Percentiles rank a stretch among this genome's conserved stretches.
Conservation (phyloP, 2,888 invertebrate genomes). For the Synergus umbraculus region DNA sequence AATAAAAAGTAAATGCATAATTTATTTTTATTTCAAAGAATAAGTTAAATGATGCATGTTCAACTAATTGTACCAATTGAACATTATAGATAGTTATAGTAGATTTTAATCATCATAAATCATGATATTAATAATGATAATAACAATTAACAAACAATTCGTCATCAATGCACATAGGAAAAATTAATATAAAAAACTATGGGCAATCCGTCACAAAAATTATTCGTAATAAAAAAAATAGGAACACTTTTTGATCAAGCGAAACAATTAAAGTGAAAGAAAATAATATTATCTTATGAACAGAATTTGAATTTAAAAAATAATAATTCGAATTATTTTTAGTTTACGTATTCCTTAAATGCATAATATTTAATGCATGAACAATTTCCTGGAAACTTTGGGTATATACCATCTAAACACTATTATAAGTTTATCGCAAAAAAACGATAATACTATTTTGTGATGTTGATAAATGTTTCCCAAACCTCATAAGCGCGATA, state of each 20-base stretch:
- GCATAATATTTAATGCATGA: background rate
- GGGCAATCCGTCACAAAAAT: background rate
- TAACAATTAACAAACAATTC: constrained; percentile 25
- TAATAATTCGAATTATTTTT: background rate
- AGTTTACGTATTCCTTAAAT: background rate
- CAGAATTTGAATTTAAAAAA: background rate
- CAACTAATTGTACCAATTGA: too few relatives aligned
- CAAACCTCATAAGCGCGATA: constrained; percentile 12
- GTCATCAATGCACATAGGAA: constrained; percentile 21
- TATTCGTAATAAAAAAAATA: background rate
- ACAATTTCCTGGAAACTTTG: background rate
- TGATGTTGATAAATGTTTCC: background rate
- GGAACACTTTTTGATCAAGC: background rate
- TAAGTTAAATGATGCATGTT: constrained; percentile 11
- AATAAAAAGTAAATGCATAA: background rate
- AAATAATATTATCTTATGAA: background rate
- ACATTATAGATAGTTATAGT: background rate
- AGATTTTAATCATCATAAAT: background rate
- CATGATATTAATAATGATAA: background rate
- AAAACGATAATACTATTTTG: background rate
- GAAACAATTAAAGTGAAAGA: background rate
- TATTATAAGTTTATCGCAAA: background rate
- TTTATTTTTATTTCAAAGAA: constrained; percentile 12
- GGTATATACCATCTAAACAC: background rate
- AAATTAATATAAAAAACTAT: background rate